Evolutionary conservation across 2,113 vertebrate species (phyloP), one percentile per base, ranked within the genome.

Genomic region (Sorex fumeus): DNA sequence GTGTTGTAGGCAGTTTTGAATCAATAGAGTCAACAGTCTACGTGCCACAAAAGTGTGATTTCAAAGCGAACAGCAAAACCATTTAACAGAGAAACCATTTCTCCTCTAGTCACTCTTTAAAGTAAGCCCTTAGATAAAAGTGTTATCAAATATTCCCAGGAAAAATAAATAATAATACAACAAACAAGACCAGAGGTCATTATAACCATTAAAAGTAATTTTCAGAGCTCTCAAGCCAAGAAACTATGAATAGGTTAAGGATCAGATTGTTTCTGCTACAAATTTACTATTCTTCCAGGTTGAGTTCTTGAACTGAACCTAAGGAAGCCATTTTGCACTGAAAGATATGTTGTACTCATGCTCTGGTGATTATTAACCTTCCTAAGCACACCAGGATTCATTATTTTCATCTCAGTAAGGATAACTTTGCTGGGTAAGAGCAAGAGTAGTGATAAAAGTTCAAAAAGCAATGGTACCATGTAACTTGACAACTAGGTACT

Each of bases 171-270:
- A 34, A 32, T 53, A 84, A 71, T 19, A 21, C 79, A 64, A 75
- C 79, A 95, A 96, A 89, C 93, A 95, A 96, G 87, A 93, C 69
- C 87, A 89, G 81, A 84, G 27, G 77, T 60, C 71, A 90, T 1
- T 13, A 96, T 86, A 88, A 80, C 75, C 23, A 80, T 84, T 94
- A 64, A 88, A 94, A 96, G 62, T 32, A 3, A 91, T 91, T 96
- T 97, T 95, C 92, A 95, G 91, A 96, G 95, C 91, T 94, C 96
- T 95, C 45, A 53, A 74, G 83, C 78, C 62, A 93, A 94, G 81
- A 95, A 93, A 28, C 53, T 92, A 72, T 19, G 15, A 21, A 12
- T 23, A 91, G 92, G 93, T 81, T 83, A 76, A 95, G 84, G 96
- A 92, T 88, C 70, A 94, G 84, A 60, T 70, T 11, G 13, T 27